Percentiles rank a stretch among this genome's conserved stretches.
phyloP scores from a whole-genome alignment of 1,140 invertebrate species.

The Ips typographus region DNA sequence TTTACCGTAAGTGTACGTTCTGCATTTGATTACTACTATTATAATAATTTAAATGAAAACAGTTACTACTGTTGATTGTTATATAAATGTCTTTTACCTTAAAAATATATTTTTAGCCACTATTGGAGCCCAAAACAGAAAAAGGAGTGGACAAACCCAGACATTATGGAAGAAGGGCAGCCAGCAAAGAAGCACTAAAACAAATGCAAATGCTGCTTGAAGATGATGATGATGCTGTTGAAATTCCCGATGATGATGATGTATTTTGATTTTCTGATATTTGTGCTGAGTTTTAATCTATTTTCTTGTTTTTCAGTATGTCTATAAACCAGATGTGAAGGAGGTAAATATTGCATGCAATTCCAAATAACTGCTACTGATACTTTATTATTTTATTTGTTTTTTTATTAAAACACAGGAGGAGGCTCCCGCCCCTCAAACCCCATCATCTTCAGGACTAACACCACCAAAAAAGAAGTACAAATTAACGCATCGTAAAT shows the following conservation, averaged over 20 bases:
- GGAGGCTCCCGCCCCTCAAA: conserved; percentile 9
- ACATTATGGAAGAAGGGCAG: conserved; percentile 43
- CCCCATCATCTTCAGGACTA: background rate
- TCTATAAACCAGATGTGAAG: conserved; percentile 12
- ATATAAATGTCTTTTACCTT: background rate
- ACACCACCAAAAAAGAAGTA: conserved; percentile 48
- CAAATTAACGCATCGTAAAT: conserved; percentile 46
- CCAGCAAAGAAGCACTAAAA: conserved; percentile 49
- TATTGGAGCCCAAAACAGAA: conserved; percentile 27
- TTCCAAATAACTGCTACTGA: background rate
- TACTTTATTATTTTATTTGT: background rate
- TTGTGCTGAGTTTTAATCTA: background rate
- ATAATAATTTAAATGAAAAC: too few relatives aligned
- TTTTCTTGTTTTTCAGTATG: conserved; percentile 19
- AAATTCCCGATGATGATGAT: conserved; percentile 45
- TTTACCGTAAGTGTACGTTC: conserved; percentile 6
- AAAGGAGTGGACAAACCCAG: conserved; percentile 27
- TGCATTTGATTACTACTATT: background rate
- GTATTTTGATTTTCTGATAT: conserved; percentile 2
- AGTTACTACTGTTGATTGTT: too few relatives aligned
- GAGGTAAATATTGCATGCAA: conserved; percentile 16
- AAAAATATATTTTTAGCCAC: background rate
- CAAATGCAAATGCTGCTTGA: conserved; percentile 47
- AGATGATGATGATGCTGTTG: conserved; percentile 43
- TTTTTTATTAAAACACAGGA: conserved; percentile 18